A percentile compares a stretch with the other conserved stretches of the same genome.
phyloP scores from a whole-genome alignment of 2,797 vertebrate species.

The Perodicticus potto region DNA sequence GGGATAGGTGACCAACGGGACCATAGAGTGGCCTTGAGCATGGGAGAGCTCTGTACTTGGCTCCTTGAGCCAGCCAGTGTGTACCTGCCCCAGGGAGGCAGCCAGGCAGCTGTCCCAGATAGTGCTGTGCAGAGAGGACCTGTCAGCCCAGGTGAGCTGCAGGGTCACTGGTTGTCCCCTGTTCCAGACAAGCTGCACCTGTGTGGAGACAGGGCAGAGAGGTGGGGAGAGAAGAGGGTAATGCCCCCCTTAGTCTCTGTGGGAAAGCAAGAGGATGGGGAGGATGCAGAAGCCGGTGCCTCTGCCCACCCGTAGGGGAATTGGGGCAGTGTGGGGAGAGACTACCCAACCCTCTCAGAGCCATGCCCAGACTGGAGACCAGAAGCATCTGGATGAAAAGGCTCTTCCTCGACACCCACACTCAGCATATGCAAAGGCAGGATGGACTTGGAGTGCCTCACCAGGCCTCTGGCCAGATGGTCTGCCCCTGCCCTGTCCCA shows the following conservation, averaged over 20 bases:
- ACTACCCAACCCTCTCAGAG: not conserved
- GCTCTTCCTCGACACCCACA: not conserved
- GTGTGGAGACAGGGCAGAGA: not conserved
- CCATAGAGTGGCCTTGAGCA: not conserved
- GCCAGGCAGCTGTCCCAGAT: slow-evolving; percentile 89
- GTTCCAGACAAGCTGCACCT: slow-evolving; percentile 90
- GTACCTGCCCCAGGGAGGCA: slow-evolving; percentile 90
- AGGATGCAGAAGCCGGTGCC: not conserved
- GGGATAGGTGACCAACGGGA: rapidly evolving
- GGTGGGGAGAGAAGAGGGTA: not conserved
- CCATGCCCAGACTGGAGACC: rapidly evolving
- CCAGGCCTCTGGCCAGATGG: not conserved
- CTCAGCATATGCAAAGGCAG: not conserved
- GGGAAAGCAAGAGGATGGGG: not conserved
- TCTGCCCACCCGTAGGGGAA: rapidly evolving
- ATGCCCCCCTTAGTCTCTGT: not conserved
- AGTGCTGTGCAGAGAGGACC: slow-evolving; percentile 84
- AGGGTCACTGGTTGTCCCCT: slow-evolving; percentile 87
- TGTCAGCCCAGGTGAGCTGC: slow-evolving; percentile 87
- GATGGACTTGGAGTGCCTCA: rapidly evolving
- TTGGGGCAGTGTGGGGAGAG: rapidly evolving
- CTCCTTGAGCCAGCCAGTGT: rapidly evolving
- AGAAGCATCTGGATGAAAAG: not conserved
- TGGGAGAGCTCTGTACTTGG: rapidly evolving
- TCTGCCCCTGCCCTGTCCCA: too few species aligned